Conservation (phyloP, 2,888 invertebrate species). For the Pomacea canaliculata region DNA sequence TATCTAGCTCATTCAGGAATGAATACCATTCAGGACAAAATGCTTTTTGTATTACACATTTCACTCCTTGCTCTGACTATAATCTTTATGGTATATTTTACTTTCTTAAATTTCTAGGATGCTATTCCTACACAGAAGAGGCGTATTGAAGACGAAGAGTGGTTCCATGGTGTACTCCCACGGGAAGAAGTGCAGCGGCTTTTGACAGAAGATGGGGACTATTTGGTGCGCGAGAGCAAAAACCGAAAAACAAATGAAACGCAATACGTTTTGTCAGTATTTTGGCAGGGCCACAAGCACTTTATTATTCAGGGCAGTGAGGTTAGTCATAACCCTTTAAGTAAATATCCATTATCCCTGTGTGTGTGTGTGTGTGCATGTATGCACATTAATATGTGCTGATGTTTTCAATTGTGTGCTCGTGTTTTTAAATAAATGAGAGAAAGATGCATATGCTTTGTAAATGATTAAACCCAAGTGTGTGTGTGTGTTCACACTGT, state of each 20-base stretch:
- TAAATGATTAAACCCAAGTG: no score
- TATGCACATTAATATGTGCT: no score
- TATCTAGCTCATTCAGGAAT: no score
- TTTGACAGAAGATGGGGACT: constrained; percentile 92
- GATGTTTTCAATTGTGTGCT: no score
- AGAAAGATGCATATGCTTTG: no score
- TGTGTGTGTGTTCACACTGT: no score
- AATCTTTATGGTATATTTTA: not conserved
- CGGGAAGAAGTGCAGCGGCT: constrained; percentile 94
- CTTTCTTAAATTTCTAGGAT: not conserved
- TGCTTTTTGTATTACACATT: no score
- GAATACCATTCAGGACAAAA: no score
- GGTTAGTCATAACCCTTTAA: constrained; percentile 73
- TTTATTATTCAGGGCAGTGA: constrained; percentile 97
- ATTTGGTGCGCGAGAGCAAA: constrained; percentile 86
- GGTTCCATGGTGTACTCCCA: constrained; percentile 97
- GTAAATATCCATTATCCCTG: not conserved
- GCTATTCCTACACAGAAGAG: not conserved
- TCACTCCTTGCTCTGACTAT: no score
- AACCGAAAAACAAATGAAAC: constrained; percentile 72
- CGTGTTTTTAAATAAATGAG: no score
- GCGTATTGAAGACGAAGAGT: constrained; percentile 83
- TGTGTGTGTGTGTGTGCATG: constrained; percentile 2
- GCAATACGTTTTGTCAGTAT: constrained; percentile 93
- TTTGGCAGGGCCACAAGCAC: constrained; percentile 96